phyloP scores from a whole-genome alignment of 2,113 vertebrate species.

The Panthera tigris region DNA sequence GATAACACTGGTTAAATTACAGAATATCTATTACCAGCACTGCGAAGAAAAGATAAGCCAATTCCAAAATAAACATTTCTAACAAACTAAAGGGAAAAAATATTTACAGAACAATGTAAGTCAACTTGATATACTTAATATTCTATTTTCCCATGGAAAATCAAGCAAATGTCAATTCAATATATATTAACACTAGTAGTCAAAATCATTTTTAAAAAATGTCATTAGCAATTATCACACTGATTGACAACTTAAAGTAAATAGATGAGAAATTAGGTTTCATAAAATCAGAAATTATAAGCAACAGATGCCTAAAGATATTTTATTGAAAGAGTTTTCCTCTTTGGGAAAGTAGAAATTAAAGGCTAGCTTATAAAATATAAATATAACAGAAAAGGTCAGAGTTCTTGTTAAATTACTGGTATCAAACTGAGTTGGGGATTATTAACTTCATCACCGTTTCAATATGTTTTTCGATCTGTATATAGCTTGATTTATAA shows the following conservation, averaged over 20 bases:
- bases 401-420: not conserved
- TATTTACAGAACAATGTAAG: not conserved
- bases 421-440: not conserved
- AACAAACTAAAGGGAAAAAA: slow-evolving; percentile 23
- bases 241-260: slow-evolving; percentile 14
- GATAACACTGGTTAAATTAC: not conserved
- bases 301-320: not conserved
- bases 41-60: slow-evolving; percentile 1
- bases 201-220: not conserved
- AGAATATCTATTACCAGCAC: not conserved
- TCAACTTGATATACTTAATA: not conserved
- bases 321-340: not conserved
- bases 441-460: not conserved
- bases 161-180: not conserved
- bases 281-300: slow-evolving; percentile 50
- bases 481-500: not conserved
- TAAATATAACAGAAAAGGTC: slow-evolving; percentile 20
- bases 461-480: slow-evolving; percentile 12
- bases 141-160: slow-evolving; percentile 9
- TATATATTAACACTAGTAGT: not conserved
- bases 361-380: slow-evolving; percentile 11
- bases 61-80: slow-evolving; percentile 35
- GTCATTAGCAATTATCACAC: not conserved
- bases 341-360: slow-evolving; percentile 33
- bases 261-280: not conserved